Evolutionary conservation across 1,140 invertebrate genomes (phyloP), one percentile per base, ranked within the genome.

Genomic region (Thereuonema tuberculata): DNA sequence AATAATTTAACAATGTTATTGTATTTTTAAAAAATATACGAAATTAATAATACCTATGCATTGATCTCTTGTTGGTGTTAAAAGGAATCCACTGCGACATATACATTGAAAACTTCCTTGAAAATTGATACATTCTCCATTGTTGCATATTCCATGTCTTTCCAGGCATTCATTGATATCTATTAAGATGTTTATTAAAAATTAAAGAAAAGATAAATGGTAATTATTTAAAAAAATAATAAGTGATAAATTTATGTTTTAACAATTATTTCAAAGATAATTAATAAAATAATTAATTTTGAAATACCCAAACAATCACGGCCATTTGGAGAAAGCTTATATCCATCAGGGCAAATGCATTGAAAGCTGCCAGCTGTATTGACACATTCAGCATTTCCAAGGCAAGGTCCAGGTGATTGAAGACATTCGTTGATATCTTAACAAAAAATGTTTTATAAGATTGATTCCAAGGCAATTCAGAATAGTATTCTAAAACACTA

Each of bases 81-180:
- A 54, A 28, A 60, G 59, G 47, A 48, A 61, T 47, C 60, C 60
- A 29, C 12, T 17, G 25, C 21, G 14, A 31, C 78, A 83, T 58
- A 78, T 72, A 65, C 83, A 84, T 60, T 84, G 82, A 67, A 86
- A 86, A 62, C 80, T 79, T 1, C 85, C 85, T 66, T 85, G 82
- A 21, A 84, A 69, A 65, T 87, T 87, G 64, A 80, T 81, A 68
- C 85, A 87, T 28, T 79, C 78, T 2, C 83, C 82, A 63, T 84
- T 82, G 58, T 71, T 74, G 68, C 86, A 88, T n/a, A 87, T 80
- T 17, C 81, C 79, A 1, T 77, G 70, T 60, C 75, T 71, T 63
- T 86, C 84, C 37, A 76, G 72, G 66, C 86, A 88, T 68, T 88
- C 85, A 69, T 87, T 80, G 28, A 86, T 80, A 74, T 87, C 85